Evolutionary conservation across 2,113 vertebrate species (phyloP).

Genomic region (Prunella fulvescens): DNA sequence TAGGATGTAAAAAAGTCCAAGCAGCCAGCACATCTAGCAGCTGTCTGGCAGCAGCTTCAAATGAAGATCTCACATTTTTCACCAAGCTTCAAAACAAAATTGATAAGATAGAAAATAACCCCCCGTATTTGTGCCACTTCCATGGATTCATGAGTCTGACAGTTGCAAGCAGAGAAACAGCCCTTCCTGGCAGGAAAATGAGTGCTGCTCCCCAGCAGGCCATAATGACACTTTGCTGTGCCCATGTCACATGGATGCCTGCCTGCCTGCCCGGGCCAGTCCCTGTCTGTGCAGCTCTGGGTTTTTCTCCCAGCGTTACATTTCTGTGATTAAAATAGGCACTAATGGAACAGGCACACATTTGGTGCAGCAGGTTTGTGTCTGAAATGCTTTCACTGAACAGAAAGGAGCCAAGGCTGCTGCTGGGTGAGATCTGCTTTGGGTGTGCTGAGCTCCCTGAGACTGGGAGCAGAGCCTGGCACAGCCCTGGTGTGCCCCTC

Average conservation of each 20-base stretch:
- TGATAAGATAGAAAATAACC: neutral
- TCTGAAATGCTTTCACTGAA: neutral
- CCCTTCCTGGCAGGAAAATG: neutral
- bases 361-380: neutral
- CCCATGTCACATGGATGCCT: neutral
- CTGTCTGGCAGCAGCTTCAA: slow-evolving; percentile 9
- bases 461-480: neutral
- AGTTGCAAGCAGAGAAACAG: neutral
- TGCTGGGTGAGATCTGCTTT: neutral
- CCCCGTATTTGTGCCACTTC: neutral
- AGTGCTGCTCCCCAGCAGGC: neutral
- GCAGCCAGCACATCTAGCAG: neutral
- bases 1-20: slow-evolving; percentile 14
- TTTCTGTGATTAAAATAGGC: neutral
- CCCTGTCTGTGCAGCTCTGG: neutral
- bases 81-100: neutral
- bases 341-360: neutral
- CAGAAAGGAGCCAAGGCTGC: neutral
- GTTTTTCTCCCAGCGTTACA: neutral
- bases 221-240: neutral
- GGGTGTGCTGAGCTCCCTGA: neutral
- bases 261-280: neutral
- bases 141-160: neutral
- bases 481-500: accelerated
- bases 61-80: slow-evolving; percentile 38